Percentiles rank a stretch among this genome's conserved stretches.
Evolutionary conservation across 1,140 invertebrate genomes (phyloP).

Genomic region (Drosophila mayri): DNA sequence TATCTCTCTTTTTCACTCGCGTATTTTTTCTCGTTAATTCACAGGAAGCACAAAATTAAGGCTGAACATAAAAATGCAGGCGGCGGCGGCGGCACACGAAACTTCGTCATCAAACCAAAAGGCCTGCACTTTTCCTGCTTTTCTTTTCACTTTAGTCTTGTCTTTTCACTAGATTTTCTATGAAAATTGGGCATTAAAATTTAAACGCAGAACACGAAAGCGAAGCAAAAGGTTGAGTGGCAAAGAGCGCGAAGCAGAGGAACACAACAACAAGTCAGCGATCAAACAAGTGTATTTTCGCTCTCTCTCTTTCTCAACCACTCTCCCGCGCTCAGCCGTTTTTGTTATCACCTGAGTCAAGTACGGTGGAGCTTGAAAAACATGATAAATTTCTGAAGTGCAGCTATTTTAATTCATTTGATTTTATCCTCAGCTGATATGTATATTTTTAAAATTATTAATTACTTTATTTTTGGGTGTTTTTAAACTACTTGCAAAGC

Average conservation of each 20-base stretch:
- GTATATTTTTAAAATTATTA: no score
- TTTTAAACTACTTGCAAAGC: not conserved
- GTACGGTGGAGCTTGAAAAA: slow-evolving; percentile 24
- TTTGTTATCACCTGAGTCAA: slow-evolving; percentile 59
- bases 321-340: slow-evolving; percentile 15
- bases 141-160: slow-evolving; percentile 43
- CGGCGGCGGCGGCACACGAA: slow-evolving; percentile 43
- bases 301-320: slow-evolving; percentile 2
- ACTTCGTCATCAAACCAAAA: slow-evolving; percentile 40
- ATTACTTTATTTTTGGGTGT: no score
- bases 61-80: slow-evolving; percentile 57
- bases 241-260: not conserved
- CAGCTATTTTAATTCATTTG: no score
- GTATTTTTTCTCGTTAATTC: slow-evolving; percentile 41
- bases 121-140: slow-evolving; percentile 68
- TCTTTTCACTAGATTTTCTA: slow-evolving; percentile 46
- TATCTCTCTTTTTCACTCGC: slow-evolving; percentile 25
- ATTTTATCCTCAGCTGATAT: no score
- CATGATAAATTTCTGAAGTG: not conserved
- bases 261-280: slow-evolving; percentile 32
- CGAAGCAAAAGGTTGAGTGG: slow-evolving; percentile 1
- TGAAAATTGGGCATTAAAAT: slow-evolving; percentile 59
- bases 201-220: slow-evolving; percentile 48
- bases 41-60: slow-evolving; percentile 80
- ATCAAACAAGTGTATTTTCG: slow-evolving; percentile 50